Percentiles rank a stretch among this genome's conserved stretches.
Evolutionary conservation across 1,140 invertebrate species (phyloP).

Genomic region (Caenorhabditis brenneri): DNA sequence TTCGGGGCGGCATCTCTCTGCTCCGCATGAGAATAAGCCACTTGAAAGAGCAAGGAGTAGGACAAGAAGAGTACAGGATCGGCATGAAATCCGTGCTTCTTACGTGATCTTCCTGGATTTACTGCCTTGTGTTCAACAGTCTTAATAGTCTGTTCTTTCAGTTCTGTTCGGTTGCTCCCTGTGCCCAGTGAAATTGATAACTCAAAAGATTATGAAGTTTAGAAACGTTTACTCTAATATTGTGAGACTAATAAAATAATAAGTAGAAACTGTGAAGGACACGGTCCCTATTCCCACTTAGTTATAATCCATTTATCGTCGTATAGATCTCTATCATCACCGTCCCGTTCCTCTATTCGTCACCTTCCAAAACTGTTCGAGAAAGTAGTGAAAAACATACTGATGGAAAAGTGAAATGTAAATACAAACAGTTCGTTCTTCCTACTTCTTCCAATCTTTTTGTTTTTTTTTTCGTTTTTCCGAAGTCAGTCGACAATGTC

Average conservation of each 20-base stretch:
- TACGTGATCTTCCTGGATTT: neutral
- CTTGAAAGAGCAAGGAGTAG: conserved; percentile 30
- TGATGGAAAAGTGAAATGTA: neutral
- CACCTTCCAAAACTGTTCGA: neutral
- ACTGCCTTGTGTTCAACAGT: neutral
- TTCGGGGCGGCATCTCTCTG: neutral
- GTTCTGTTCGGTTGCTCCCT: neutral
- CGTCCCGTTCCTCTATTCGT: neutral
- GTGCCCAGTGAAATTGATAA: no score
- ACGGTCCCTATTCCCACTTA: neutral
- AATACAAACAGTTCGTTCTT: neutral
- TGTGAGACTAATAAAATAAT: neutral
- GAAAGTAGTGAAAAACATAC: neutral
- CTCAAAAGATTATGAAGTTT: no score
- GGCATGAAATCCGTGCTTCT: neutral
- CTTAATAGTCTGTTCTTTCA: neutral
- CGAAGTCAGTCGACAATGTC: no score
- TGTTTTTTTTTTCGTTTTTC: neutral
- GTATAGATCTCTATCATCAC: neutral
- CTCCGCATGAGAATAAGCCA: neutral
- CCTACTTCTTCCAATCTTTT: neutral
- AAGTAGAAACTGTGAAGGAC: neutral
- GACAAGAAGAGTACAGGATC: neutral
- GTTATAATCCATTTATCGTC: conserved; percentile 4
- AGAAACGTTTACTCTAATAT: no score